A percentile compares a stretch with the other conserved stretches of the same genome.
Conservation (phyloP, 2,797 vertebrate genomes). For the Ceyx erithaca region DNA sequence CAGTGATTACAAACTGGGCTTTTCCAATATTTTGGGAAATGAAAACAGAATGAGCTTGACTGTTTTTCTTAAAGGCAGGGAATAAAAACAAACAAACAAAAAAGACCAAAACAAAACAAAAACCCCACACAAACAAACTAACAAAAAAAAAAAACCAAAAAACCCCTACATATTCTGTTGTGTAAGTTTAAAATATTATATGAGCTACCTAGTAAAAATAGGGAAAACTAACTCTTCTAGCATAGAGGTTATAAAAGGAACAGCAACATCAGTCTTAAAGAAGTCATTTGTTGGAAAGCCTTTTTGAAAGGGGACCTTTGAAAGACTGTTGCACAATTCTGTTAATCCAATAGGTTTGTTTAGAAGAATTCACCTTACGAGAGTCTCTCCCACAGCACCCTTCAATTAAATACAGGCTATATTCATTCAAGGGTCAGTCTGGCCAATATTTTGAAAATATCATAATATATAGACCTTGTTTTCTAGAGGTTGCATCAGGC, state of each 20-base stretch:
- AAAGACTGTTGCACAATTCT: not conserved
- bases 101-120: too few relatives aligned
- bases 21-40: not conserved
- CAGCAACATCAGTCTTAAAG: not conserved
- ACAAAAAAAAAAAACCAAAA: not conserved
- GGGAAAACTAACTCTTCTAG: not conserved
- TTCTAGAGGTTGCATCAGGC: not conserved
- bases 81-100: too few relatives aligned
- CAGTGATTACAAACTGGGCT: not conserved
- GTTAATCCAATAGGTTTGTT: not conserved
- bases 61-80: not conserved
- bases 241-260: not conserved
- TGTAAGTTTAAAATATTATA: not conserved
- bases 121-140: too few relatives aligned
- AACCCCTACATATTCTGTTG: not conserved
- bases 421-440: not conserved
- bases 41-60: not conserved
- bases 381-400: not conserved
- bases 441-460: not conserved
- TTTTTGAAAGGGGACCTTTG: not conserved
- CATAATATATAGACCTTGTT: not conserved
- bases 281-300: not conserved
- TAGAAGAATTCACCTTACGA: not conserved
- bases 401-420: not conserved
- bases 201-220: not conserved